phyloP scores from a whole-genome alignment of 2,888 invertebrate genomes.

The Julus scandinavius region DNA sequence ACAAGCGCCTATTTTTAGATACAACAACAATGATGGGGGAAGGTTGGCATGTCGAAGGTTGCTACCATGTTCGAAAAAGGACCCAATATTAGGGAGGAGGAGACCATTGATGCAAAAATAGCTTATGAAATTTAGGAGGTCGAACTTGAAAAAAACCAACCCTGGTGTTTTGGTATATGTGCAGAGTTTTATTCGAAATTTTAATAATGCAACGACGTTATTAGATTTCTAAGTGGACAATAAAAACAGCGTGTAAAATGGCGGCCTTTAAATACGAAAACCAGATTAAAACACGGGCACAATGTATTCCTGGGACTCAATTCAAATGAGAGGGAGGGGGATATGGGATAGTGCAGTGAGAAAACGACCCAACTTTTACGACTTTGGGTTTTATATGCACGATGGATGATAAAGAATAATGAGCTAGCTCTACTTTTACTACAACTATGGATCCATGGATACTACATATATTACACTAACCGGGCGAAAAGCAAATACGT shows the following conservation, averaged over 20 bases:
- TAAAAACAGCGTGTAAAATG: not conserved
- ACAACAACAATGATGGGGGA: not conserved
- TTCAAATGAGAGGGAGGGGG: not conserved
- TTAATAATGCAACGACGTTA: slow-evolving; percentile 1
- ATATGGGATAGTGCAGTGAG: not conserved
- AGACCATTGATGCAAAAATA: not conserved
- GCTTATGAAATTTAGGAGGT: too few species aligned
- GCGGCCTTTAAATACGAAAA: not conserved
- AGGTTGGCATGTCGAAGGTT: not conserved
- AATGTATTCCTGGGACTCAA: not conserved
- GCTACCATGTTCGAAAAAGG: not conserved
- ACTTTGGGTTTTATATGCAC: slow-evolving; percentile 1
- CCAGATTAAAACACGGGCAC: not conserved
- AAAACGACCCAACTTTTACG: not conserved
- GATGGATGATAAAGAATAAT: slow-evolving; percentile 1
- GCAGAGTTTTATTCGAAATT: not conserved
- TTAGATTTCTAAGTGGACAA: slow-evolving; percentile 1
- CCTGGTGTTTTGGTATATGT: not conserved
- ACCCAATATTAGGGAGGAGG: not conserved
- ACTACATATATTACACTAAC: not conserved
- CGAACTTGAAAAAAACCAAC: not conserved
- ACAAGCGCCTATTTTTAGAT: not conserved
- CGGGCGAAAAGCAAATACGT: not conserved
- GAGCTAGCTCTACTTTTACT: not conserved
- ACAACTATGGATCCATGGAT: not conserved